Evolutionary conservation across 2,113 vertebrate genomes (phyloP).

Genomic region (Planiliza haematocheilus): DNA sequence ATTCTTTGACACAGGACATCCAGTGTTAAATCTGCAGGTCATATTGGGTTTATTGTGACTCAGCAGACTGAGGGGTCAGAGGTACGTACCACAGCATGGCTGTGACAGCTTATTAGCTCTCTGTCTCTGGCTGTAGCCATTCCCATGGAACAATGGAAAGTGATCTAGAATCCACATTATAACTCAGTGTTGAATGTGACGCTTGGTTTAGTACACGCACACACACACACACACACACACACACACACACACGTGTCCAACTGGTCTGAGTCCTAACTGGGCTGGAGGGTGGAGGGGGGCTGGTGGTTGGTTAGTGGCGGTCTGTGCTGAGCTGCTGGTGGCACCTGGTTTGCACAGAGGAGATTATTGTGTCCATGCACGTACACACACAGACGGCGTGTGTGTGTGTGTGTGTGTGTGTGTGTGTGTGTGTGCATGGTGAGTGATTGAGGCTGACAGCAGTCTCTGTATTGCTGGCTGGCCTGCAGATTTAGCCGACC

Average conservation of each 20-base stretch:
- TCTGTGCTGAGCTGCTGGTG: slow-evolving; percentile 57
- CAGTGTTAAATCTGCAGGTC: slow-evolving; percentile 15
- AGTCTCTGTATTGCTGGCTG: slow-evolving; percentile 83
- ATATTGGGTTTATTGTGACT: slow-evolving; percentile 27
- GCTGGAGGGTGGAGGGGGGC: not conserved
- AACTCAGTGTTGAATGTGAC: not conserved
- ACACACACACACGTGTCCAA: not conserved
- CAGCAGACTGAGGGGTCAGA: not conserved
- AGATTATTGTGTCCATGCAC: slow-evolving; percentile 56
- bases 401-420: slow-evolving; percentile 44
- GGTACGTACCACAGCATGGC: not conserved
- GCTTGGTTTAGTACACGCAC: not conserved
- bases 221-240: not conserved
- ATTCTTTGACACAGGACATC: not conserved
- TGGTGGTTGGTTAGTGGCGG: slow-evolving; percentile 21
- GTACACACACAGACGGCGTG: slow-evolving; percentile 6
- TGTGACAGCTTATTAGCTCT: not conserved
- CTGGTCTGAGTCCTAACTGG: slow-evolving; percentile 18
- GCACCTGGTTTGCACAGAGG: slow-evolving; percentile 68
- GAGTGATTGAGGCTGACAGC: slow-evolving; percentile 86
- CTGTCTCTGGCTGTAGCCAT: not conserved
- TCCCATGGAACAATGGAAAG: not conserved
- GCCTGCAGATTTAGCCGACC: slow-evolving; percentile 84
- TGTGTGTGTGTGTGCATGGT: slow-evolving; percentile 40
- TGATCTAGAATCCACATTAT: not conserved